Evolutionary conservation across 2,797 vertebrate genomes (phyloP).

Genomic region (Protosalanx chinensis): DNA sequence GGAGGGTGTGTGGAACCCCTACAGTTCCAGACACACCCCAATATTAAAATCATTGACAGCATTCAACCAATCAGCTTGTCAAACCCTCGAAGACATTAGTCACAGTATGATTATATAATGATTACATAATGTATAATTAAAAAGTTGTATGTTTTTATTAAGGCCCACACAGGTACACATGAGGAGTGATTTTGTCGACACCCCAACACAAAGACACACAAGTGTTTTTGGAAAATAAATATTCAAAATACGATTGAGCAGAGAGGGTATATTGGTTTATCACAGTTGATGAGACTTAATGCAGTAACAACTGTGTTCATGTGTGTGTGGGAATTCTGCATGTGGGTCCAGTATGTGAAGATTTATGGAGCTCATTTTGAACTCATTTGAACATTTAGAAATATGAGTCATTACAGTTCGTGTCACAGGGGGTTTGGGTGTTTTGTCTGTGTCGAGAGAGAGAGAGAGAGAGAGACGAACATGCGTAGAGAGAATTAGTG

Average conservation of each 20-base stretch:
- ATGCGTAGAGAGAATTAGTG: background rate
- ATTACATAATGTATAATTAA: slow-evolving; percentile 21
- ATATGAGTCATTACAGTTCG: slow-evolving; percentile 13
- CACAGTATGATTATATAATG: slow-evolving; percentile 37
- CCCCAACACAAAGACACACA: too few species aligned
- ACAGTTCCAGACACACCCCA: background rate
- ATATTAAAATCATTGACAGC: background rate
- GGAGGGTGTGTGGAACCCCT: background rate
- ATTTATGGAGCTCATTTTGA: background rate
- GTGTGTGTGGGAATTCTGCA: slow-evolving; percentile 9
- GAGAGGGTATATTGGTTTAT: slow-evolving; percentile 30
- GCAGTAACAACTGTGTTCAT: slow-evolving; percentile 18
- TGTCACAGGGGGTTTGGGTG: slow-evolving; percentile 1
- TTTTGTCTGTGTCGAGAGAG: background rate
- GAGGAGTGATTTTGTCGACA: too few species aligned
- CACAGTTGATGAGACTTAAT: slow-evolving; percentile 14
- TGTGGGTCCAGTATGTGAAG: slow-evolving; percentile 5
- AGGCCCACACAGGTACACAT: too few species aligned
- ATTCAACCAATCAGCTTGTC: background rate
- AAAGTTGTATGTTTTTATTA: background rate
- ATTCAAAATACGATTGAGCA: too few species aligned
- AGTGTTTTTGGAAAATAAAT: too few species aligned
- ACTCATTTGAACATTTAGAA: background rate
- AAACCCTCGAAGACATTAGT: slow-evolving; percentile 7
- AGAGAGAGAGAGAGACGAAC: background rate